A percentile compares a stretch with the other conserved stretches of the same genome.
Evolutionary conservation across 2,888 invertebrate species (phyloP).

Genomic region (Drosophila quinaria): DNA sequence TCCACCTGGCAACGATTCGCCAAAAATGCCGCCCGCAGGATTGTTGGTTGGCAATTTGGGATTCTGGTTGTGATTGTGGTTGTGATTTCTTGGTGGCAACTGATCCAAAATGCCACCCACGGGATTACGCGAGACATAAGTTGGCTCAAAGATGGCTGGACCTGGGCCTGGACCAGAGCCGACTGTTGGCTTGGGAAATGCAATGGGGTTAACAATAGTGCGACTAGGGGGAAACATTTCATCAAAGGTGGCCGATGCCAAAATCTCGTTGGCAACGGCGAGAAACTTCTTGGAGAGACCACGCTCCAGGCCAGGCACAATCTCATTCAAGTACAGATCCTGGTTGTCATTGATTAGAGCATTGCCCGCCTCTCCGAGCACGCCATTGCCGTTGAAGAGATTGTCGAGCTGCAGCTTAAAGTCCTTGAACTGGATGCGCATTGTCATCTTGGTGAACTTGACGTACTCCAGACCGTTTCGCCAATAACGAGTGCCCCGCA

Average conservation of each 20-base stretch:
- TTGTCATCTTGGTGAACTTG: constrained; percentile 82
- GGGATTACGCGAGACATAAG: constrained; percentile 48
- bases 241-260: constrained; percentile 84
- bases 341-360: constrained; percentile 84
- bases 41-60: constrained; percentile 25
- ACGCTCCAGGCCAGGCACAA: constrained; percentile 84
- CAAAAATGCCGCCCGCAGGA: constrained; percentile 52
- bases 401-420: constrained; percentile 84
- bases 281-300: constrained; percentile 84
- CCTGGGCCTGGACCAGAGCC: constrained; percentile 29
- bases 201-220: constrained; percentile 63
- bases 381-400: constrained; percentile 84
- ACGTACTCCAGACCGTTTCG: constrained; percentile 83
- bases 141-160: constrained; percentile 62
- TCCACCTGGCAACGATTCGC: constrained; percentile 32
- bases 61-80: constrained; percentile 8
- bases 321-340: constrained; percentile 84
- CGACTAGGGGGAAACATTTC: constrained; percentile 85
- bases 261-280: constrained; percentile 84
- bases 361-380: constrained; percentile 84
- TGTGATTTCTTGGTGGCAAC: constrained; percentile 40
- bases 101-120: constrained; percentile 62
- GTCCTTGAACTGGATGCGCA: constrained; percentile 82
- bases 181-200: constrained; percentile 42
- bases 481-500: constrained; percentile 82